Conservation (phyloP, 1,140 invertebrate species). For the Drosophila bifasciata region DNA sequence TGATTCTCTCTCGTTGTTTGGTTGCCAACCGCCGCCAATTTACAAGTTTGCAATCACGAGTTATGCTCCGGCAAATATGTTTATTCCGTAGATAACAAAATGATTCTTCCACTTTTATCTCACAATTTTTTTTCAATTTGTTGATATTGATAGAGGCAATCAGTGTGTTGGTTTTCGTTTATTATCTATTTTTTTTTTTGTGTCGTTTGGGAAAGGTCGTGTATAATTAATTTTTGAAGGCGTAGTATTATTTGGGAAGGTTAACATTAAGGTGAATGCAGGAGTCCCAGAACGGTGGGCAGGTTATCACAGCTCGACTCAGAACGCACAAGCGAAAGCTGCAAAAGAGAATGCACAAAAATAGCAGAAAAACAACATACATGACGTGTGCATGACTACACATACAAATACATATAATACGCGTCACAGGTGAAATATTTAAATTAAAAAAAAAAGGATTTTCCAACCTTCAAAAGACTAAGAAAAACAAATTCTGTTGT, state of each 20-base stretch:
- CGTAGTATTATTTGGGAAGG: not conserved
- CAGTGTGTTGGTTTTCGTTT: conserved; percentile 24
- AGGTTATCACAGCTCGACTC: no score
- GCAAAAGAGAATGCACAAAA: no score
- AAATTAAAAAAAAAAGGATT: no score
- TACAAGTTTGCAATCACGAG: conserved; percentile 43
- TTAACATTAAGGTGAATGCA: conserved; percentile 9
- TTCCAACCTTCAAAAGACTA: no score
- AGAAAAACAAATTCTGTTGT: no score
- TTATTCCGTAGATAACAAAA: conserved; percentile 21
- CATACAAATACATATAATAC: no score
- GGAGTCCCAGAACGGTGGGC: no score
- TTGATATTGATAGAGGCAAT: conserved; percentile 35
- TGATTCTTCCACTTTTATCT: conserved; percentile 26
- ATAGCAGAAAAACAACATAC: no score
- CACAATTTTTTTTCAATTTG: conserved; percentile 32
- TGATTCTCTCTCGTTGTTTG: not conserved
- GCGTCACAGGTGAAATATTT: no score
- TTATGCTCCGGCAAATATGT: conserved; percentile 9
- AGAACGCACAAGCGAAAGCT: no score
- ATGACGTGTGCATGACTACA: no score
- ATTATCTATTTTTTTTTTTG: not conserved
- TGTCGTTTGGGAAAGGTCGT: conserved; percentile 51
- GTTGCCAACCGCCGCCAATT: conserved; percentile 42
- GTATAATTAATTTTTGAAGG: conserved; percentile 47